phyloP scores from a whole-genome alignment of 2,888 invertebrate species.

The Drosophila testacea region DNA sequence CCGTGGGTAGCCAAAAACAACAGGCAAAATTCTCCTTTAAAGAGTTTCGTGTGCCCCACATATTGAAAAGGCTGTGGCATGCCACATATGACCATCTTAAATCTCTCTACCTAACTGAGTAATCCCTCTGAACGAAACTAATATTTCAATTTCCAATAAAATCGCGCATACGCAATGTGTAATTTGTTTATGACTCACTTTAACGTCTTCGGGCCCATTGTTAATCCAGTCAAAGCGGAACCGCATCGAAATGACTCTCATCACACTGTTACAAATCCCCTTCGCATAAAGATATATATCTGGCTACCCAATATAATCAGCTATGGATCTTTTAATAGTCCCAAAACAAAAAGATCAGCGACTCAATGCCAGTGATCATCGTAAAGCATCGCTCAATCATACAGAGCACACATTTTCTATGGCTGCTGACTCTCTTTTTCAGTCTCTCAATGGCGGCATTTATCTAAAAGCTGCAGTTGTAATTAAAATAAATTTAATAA shows the following conservation, averaged over 20 bases:
- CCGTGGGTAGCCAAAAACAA: conserved; percentile 40
- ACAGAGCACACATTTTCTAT: conserved; percentile 33
- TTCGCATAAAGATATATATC: conserved; percentile 30
- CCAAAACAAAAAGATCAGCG: conserved; percentile 44
- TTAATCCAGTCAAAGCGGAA: conserved; percentile 60
- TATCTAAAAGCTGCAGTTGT: conserved; percentile 62
- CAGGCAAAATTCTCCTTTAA: conserved; percentile 3
- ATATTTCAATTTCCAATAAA: conserved; percentile 36
- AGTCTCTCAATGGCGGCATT: conserved; percentile 63
- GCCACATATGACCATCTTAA: background rate
- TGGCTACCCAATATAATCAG: conserved; percentile 46
- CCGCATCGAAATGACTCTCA: conserved; percentile 45
- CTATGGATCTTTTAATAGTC: conserved; percentile 58
- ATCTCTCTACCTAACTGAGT: conserved; percentile 25
- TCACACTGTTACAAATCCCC: conserved; percentile 46
- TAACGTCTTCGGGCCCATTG: conserved; percentile 20
- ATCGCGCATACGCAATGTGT: conserved; percentile 59
- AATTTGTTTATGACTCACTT: conserved; percentile 45
- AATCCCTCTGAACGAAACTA: conserved; percentile 35
- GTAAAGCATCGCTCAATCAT: conserved; percentile 75
- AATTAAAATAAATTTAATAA: conserved; percentile 83
- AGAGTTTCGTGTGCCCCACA: conserved; percentile 18
- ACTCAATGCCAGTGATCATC: conserved; percentile 56
- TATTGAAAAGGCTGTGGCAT: background rate
- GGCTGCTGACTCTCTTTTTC: conserved; percentile 17